Evolutionary conservation across 2,888 invertebrate species (phyloP), one percentile per base, ranked within the genome.

Genomic region (Unio delphinus): DNA sequence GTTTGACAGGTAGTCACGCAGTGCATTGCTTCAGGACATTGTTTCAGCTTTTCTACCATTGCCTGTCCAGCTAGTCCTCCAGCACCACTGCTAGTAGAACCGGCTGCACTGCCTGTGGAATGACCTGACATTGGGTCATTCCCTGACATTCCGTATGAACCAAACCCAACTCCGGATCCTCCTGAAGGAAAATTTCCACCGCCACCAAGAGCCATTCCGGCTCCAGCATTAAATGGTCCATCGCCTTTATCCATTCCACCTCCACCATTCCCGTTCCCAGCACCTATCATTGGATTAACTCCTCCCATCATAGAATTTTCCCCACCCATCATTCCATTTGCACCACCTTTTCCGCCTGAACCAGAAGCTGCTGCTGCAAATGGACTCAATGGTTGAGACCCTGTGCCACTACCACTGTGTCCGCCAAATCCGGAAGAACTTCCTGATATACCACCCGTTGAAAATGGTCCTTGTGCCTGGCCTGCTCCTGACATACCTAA

Each of bases 1-100:
- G 63, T 57, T n/a, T 63, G 70, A 63, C 80, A 80, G 8, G 67
- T 69, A n/a, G 70, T 70, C 76, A 80, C 76, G 61, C 80, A 80
- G 56, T 72, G 69, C 67, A 80, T 65, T 5, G 73, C 74, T 4
- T 71, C 75, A 28, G 80, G 78, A 67, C 80, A 80, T 26, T 73
- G 61, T 45, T 74, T 78, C 8, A 80, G 68, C 4, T 69, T 71
- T n/a, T 67, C 55, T 4, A 73, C 34, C 20, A 76, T 59, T 61
- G 69, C 65, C 30, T 57, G 20, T 18, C 62, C 60, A 15, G 67
- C 23, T 11, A 61, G 54, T 8, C 62, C 64, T 55, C 64, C 55
- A 45, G 26, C 28, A 4, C 61, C 61, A 30, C 30, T 28, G 18
- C 61, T 30, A 28, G 20, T 2, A 5, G 61, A 61, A 61, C 20